Evolutionary conservation across 30 jellyfish, hydroid and myxozoan species (phyloP).

Genomic region (Nemopilema nomurai): DNA sequence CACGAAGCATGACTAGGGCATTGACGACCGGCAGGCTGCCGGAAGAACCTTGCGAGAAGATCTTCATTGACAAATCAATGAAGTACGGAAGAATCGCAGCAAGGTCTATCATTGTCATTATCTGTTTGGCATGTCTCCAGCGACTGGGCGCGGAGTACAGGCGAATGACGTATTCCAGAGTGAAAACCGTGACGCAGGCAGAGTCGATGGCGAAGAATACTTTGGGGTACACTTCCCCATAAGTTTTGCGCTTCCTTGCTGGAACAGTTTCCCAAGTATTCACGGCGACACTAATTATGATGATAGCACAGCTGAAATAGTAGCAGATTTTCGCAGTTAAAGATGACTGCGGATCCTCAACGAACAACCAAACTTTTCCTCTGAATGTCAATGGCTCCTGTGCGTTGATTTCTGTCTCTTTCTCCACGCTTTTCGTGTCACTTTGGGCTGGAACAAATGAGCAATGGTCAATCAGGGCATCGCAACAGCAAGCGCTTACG

Average conservation of each 20-base stretch:
- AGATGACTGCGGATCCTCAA: constrained; percentile 87
- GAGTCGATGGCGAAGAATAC: constrained; percentile 85
- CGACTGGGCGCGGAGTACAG: constrained; percentile 90
- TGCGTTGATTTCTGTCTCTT: background rate
- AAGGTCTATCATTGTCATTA: constrained; percentile 82
- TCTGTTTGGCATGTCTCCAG: constrained; percentile 63
- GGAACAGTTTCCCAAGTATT: constrained; percentile 96
- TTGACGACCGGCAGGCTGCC: constrained; percentile 72
- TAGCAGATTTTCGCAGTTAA: constrained; percentile 74
- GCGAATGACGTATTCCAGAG: constrained; percentile 79
- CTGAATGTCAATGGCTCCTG: constrained; percentile 59
- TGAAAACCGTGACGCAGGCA: constrained; percentile 83
- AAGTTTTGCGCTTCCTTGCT: constrained; percentile 40
- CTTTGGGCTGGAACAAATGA: constrained; percentile 29
- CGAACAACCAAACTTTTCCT: constrained; percentile 68
- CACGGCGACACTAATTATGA: constrained; percentile 78
- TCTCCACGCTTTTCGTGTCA: constrained; percentile 2
- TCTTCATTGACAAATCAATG: constrained; percentile 62
- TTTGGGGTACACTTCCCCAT: constrained; percentile 78
- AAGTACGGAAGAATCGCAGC: constrained; percentile 93
- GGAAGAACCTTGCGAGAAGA: constrained; percentile 21
- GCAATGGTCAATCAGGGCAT: constrained; percentile 70
- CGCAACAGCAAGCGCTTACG: constrained; percentile 93
- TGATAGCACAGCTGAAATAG: constrained; percentile 86
- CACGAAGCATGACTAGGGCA: constrained; percentile 80